Percentiles rank a stretch among this genome's conserved stretches.
Evolutionary conservation across 1,140 invertebrate species (phyloP).

Genomic region (Saccostrea echinata): DNA sequence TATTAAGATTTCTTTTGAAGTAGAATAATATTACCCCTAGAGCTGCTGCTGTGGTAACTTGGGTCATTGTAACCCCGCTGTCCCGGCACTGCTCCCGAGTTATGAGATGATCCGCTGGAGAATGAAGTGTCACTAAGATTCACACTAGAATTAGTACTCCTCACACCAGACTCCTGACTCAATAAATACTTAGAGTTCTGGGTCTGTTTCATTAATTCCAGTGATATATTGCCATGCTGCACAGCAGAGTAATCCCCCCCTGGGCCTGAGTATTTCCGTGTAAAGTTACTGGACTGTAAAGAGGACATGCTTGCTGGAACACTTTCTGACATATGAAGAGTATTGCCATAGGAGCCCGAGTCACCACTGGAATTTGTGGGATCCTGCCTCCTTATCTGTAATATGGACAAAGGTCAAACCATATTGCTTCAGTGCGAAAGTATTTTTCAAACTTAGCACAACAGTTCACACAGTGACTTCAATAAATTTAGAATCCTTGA

Average conservation of each 20-base stretch:
- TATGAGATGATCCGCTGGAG: constrained; percentile 70
- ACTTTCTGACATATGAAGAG: constrained; percentile 44
- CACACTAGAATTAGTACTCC: constrained; percentile 65
- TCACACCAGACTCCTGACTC: constrained; percentile 56
- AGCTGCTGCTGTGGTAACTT: constrained; percentile 41
- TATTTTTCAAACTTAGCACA: not conserved
- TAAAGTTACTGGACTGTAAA: constrained; percentile 26
- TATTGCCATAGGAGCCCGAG: constrained; percentile 45
- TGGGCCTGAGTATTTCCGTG: constrained; percentile 41
- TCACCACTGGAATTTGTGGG: constrained; percentile 51
- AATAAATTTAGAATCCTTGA: not conserved
- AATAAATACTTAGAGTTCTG: constrained; percentile 77
- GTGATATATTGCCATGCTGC: constrained; percentile 73
- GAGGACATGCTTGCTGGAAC: constrained; percentile 49
- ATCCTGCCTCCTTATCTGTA: constrained; percentile 12
- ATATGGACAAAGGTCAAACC: not conserved
- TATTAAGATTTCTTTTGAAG: not conserved
- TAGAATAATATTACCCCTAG: constrained; percentile 12
- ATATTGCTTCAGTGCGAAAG: too few relatives aligned
- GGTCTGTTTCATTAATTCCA: constrained; percentile 75
- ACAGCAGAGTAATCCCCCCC: constrained; percentile 46
- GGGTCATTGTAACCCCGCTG: constrained; percentile 32
- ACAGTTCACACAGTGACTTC: not conserved
- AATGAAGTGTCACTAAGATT: constrained; percentile 74
- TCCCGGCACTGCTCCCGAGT: constrained; percentile 40